Conservation (phyloP, 2,797 vertebrate species). For the Falco peregrinus region DNA sequence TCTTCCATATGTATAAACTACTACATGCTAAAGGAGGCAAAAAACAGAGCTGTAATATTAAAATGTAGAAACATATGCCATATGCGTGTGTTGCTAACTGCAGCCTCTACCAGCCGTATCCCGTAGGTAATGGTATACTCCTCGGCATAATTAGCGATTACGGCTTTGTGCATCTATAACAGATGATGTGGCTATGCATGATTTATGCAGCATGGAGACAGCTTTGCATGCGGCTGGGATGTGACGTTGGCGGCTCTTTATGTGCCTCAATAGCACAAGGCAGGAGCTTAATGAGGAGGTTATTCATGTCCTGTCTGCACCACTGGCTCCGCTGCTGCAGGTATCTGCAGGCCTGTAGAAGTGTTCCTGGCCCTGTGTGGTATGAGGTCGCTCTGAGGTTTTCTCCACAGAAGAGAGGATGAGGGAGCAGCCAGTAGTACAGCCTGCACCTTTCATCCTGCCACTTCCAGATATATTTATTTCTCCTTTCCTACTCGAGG, state of each 20-base stretch:
- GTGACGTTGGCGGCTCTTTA: constrained; percentile 26
- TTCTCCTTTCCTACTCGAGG: background rate
- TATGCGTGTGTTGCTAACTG: background rate
- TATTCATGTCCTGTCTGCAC: constrained; percentile 28
- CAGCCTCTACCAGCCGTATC: background rate
- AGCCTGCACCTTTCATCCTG: background rate
- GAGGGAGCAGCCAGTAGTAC: background rate
- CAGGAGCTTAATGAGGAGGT: constrained; percentile 39
- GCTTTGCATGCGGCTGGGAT: constrained; percentile 15
- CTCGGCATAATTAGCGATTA: constrained; percentile 16
- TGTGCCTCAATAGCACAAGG: constrained; percentile 13
- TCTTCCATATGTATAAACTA: background rate
- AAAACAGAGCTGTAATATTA: background rate
- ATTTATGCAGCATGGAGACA: constrained; percentile 48
- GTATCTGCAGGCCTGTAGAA: background rate
- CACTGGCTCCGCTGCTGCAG: background rate
- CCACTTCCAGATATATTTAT: background rate
- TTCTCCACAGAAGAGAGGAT: background rate
- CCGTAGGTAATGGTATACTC: constrained; percentile 30
- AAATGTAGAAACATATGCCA: background rate
- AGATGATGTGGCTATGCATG: constrained; percentile 60
- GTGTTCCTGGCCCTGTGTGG: background rate
- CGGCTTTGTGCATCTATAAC: constrained; percentile 33
- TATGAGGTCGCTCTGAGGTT: background rate
- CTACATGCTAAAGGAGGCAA: background rate